Percentiles rank a stretch among this genome's conserved stretches.
Conservation (phyloP, 1,140 invertebrate species). For the Colletes gigas region DNA sequence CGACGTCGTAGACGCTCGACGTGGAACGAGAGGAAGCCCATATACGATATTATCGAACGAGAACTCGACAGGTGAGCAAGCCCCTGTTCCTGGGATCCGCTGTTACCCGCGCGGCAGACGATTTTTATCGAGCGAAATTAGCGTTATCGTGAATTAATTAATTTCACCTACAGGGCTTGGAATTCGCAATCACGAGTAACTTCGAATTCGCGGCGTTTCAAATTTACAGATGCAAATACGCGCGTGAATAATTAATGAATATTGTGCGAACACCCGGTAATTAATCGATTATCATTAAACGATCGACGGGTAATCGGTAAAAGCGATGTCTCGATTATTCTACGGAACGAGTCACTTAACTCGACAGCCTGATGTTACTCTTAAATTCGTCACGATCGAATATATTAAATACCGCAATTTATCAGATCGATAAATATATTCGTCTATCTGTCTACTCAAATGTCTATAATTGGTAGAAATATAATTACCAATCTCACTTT, state of each 20-base stretch:
- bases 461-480: too few species aligned
- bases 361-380: too few species aligned
- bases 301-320: not conserved
- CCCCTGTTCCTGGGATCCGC: not conserved
- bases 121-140: not conserved
- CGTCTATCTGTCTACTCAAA: too few species aligned
- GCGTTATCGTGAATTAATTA: not conserved
- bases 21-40: conserved; percentile 53
- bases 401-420: too few species aligned
- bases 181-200: not conserved
- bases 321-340: not conserved
- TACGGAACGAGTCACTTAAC: too few species aligned
- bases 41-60: conserved; percentile 68
- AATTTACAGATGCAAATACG: too few species aligned
- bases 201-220: not conserved
- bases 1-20: conserved; percentile 52
- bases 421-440: too few species aligned
- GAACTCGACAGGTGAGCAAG: conserved; percentile 69
- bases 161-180: too few species aligned
- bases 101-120: too few species aligned
- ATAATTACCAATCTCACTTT: too few species aligned
- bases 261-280: not conserved
- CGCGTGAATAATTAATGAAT: not conserved
- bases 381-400: too few species aligned
- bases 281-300: not conserved